Conservation (phyloP, 2,888 invertebrate genomes). For the Amphipoea lucens region DNA sequence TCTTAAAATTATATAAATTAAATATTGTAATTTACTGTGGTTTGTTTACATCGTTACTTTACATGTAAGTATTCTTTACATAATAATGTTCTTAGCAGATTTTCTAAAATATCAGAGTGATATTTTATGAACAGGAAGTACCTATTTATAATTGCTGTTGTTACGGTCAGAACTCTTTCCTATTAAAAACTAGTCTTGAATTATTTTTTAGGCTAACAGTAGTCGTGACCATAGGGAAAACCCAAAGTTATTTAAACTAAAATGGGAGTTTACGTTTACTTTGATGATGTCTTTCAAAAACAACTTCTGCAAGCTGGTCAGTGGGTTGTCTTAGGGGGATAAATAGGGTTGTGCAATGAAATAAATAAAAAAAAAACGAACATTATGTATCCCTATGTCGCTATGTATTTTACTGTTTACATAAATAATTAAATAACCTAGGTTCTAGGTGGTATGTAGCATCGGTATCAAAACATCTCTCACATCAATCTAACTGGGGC, state of each 20-base stretch:
- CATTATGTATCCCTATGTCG: not conserved
- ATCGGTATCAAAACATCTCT: not conserved
- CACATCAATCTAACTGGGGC: not conserved
- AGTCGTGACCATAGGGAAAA: constrained; percentile 11
- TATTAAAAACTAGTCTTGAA: not conserved
- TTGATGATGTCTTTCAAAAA: not conserved
- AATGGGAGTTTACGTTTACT: not conserved
- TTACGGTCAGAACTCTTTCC: not conserved
- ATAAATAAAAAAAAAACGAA: not conserved
- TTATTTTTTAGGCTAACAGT: not conserved
- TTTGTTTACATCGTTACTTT: constrained; percentile 16
- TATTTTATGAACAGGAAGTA: not conserved
- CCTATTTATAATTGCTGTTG: not conserved
- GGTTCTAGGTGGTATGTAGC: not conserved
- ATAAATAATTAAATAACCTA: not conserved
- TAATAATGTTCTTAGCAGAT: not conserved
- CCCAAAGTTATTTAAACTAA: not conserved
- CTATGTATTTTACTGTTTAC: not conserved
- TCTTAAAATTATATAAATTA: not conserved
- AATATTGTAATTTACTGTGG: constrained; percentile 19
- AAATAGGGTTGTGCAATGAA: too few species aligned
- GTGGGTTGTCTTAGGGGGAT: too few species aligned
- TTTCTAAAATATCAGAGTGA: constrained; percentile 4
- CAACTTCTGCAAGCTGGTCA: not conserved
- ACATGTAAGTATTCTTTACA: constrained; percentile 37